Evolutionary conservation across 1,140 invertebrate genomes (phyloP).

Genomic region (Drosophila asahinai): DNA sequence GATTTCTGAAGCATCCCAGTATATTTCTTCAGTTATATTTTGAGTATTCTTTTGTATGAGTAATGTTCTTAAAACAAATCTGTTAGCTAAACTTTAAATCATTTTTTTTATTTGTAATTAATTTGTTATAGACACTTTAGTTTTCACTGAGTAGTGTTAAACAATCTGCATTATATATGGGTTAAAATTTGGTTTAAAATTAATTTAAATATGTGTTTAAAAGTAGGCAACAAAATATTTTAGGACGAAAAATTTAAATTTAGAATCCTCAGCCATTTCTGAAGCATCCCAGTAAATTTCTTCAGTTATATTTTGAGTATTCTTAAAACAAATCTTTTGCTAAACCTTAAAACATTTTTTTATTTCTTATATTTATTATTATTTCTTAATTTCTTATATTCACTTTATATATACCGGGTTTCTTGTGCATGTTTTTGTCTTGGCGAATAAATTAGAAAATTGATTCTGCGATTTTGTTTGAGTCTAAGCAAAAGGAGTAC

Average conservation of each 20-base stretch:
- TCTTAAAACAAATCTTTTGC: too few species aligned
- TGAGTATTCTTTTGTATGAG: too few species aligned
- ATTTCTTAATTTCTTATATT: too few species aligned
- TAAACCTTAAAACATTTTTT: too few species aligned
- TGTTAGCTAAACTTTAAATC: too few species aligned
- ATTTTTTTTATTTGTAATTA: too few species aligned
- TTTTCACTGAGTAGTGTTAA: slow-evolving; percentile 14
- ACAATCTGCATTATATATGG: neutral
- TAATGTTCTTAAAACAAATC: neutral
- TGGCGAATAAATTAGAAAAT: slow-evolving; percentile 5
- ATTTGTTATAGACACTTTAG: neutral
- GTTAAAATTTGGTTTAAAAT: neutral
- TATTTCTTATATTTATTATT: too few species aligned
- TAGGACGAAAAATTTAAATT: neutral
- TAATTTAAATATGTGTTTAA: too few species aligned
- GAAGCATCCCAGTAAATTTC: too few species aligned
- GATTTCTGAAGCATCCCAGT: too few species aligned
- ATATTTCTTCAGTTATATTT: neutral
- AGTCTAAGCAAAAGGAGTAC: slow-evolving; percentile 1
- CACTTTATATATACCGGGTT: neutral
- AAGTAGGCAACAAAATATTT: neutral
- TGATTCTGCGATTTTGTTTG: neutral
- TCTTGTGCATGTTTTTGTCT: neutral
- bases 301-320: too few species aligned
- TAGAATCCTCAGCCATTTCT: too few species aligned